Conservation (phyloP, 2,797 vertebrate species). For the Tiaroga cobitis region DNA sequence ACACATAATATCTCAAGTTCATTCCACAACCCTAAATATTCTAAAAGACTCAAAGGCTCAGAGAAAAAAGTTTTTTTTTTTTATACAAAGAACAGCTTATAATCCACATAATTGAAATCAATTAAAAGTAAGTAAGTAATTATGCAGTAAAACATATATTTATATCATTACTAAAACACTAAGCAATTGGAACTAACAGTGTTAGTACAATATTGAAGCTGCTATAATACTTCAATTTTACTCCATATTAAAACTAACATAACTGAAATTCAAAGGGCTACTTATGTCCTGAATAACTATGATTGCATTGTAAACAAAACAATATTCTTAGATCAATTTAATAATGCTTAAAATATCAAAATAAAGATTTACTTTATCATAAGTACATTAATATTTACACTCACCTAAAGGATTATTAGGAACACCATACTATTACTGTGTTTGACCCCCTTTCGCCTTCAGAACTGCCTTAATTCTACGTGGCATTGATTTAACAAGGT, state of each 20-base stretch:
- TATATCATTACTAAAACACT: neutral
- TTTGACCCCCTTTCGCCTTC: too few relatives aligned
- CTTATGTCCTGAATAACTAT: neutral
- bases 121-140: conserved; percentile 11
- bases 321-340: neutral
- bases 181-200: neutral
- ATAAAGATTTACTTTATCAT: neutral
- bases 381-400: neutral
- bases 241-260: neutral
- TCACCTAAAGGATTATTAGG: too few relatives aligned
- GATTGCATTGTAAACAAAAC: neutral
- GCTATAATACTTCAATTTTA: neutral
- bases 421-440: too few relatives aligned
- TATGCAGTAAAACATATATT: neutral
- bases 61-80: neutral
- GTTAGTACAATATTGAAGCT: neutral
- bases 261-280: neutral
- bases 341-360: neutral
- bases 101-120: neutral
- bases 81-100: neutral
- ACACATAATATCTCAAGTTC: neutral
- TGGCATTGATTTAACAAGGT: too few relatives aligned
- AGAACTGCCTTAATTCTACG: too few relatives aligned
- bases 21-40: conserved; percentile 7
- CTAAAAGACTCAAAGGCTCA: neutral